Conservation (phyloP, 2,888 invertebrate species). For the Lepas anatifera region DNA sequence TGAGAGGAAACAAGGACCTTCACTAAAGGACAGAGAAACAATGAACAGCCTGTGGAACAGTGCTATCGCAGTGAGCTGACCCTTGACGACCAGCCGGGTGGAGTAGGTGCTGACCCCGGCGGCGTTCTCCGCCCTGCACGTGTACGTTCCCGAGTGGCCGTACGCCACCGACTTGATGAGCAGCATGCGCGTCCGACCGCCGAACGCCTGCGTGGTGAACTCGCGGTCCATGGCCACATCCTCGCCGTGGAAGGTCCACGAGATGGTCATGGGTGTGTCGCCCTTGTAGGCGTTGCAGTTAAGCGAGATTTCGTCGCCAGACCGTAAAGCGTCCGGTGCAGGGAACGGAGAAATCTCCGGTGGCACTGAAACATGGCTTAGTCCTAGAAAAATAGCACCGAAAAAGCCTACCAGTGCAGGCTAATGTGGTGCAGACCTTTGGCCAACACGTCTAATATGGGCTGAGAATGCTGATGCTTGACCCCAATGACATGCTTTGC, state of each 20-base stretch:
- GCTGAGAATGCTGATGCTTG: too few species aligned
- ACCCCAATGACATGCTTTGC: too few species aligned
- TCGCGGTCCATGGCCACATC: constrained; percentile 21
- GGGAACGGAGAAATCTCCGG: constrained; percentile 48
- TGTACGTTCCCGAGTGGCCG: constrained; percentile 59
- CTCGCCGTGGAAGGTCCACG: constrained; percentile 29
- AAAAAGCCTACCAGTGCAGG: too few species aligned
- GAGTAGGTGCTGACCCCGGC: constrained; percentile 56
- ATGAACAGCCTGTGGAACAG: too few species aligned
- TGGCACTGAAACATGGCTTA: constrained; percentile 54
- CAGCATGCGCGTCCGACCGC: constrained; percentile 50
- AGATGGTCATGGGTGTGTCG: constrained; percentile 31
- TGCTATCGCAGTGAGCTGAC: constrained; percentile 38
- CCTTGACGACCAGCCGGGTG: constrained; percentile 57
- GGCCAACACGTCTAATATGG: too few species aligned
- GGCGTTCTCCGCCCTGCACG: constrained; percentile 57
- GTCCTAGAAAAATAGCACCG: too few species aligned
- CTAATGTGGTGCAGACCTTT: too few species aligned
- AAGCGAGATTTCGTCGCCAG: constrained; percentile 30
- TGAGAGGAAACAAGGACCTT: too few species aligned
- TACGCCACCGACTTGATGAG: constrained; percentile 55
- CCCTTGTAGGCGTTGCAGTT: constrained; percentile 31
- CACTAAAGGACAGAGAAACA: too few species aligned
- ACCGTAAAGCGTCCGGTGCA: constrained; percentile 27
- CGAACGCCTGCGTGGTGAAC: constrained; percentile 30